phyloP scores from a whole-genome alignment of 2,797 vertebrate species.

The Bradypus variegatus region DNA sequence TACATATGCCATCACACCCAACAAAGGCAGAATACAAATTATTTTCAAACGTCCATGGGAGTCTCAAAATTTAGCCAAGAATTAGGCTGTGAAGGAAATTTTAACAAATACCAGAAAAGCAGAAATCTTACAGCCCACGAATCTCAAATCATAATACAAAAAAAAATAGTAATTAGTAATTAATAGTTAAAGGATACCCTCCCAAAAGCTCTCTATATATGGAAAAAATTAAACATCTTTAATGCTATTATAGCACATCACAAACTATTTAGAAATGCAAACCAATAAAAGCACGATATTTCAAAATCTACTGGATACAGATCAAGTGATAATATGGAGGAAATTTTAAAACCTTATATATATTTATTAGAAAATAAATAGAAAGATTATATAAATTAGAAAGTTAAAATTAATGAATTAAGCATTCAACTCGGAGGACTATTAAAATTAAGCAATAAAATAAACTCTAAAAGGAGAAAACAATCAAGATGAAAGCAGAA shows the following conservation, averaged over 20 bases:
- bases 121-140: background rate
- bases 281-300: background rate
- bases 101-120: background rate
- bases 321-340: background rate
- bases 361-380: background rate
- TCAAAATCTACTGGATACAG: background rate
- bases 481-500: background rate
- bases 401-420: constrained; percentile 19
- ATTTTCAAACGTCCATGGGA: background rate
- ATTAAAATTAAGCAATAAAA: background rate
- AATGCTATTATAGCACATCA: constrained; percentile 12
- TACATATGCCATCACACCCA: background rate
- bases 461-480: background rate
- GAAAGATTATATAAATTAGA: background rate
- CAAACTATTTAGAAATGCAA: background rate
- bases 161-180: constrained; percentile 10
- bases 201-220: background rate
- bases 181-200: background rate
- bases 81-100: background rate
- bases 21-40: background rate
- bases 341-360: background rate
- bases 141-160: constrained; percentile 4
- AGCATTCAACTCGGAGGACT: background rate
- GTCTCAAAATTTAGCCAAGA: background rate
- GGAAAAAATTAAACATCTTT: background rate